Base-by-base conservation (phyloP, 2,888 invertebrate species). In the Ochlodes sylvanus region DNA sequence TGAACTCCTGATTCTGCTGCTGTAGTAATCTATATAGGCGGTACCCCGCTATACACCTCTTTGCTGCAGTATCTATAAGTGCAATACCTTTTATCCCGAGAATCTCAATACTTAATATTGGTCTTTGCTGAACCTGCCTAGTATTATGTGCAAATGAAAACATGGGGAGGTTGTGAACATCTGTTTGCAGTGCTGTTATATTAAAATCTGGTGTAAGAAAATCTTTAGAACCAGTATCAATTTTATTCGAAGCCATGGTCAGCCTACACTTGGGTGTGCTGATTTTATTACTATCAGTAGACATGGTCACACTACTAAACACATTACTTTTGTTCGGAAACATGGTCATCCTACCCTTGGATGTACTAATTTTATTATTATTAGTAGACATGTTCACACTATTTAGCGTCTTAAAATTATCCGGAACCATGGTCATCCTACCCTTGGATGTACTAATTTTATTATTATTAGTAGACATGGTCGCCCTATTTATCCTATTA, bases 51-150 rank as follows among this genome's bases (percentile, higher is more conserved):
- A 70, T 55, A 56, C 70, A 19, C 47, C 21, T 55, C 32, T 70
- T 70, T 1, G 70, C 70, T 1, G 63, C 68, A 0, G 68, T 63
- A 58, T 70, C 70, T 6, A 70, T 52, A 14, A 63, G 54, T 4
- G 58, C 63, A 2, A 55, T 63, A 41, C 63, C 67, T 9, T 41
- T 54, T n/a, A 32, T 10, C 34, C 60, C 58, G 10, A 57, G 41
- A 50, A 68, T 52, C 17, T 62, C 52, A 17, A 57, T 68, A 56
- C 54, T 38, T 9, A 68, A 56, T 27, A 56, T 47, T 7, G 54
- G 44, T 14, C 62, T 17, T 58, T 27, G 15, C 21, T n/a, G n/a
- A 50, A 44, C 3, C 5, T 15, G 42, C 19, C 10, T 55, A 38
- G 3, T 9, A 14, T 27, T 21, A 38, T 34, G 19, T 0, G 34